Percentiles rank a stretch among this genome's conserved stretches.
phyloP scores from a whole-genome alignment of 2,888 invertebrate genomes.

The Euproctis similis region DNA sequence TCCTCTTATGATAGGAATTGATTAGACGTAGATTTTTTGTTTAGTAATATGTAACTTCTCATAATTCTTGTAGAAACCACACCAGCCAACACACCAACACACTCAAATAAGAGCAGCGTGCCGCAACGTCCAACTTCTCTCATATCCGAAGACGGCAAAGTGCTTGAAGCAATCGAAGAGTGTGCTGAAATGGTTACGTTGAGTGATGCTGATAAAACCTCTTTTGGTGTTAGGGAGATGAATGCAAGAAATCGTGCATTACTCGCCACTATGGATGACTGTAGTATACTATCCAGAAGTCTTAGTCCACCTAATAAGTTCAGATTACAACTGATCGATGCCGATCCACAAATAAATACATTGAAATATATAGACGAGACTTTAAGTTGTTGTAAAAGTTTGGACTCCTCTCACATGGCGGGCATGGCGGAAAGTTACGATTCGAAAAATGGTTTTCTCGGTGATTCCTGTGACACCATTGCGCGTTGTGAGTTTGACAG shows the following conservation, averaged over 20 bases:
- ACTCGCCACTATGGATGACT: conserved; percentile 72
- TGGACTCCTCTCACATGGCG: conserved; percentile 63
- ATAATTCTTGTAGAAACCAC: conserved; percentile 65
- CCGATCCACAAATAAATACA: conserved; percentile 74
- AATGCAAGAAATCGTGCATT: conserved; percentile 69
- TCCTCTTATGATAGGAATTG: too few relatives aligned
- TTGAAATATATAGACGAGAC: conserved; percentile 79
- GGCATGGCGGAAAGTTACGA: conserved; percentile 72
- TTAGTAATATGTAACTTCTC: too few relatives aligned
- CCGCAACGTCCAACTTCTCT: conserved; percentile 77
- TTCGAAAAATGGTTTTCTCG: conserved; percentile 61
- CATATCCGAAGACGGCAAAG: conserved; percentile 78
- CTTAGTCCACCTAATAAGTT: conserved; percentile 64
- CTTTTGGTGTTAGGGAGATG: conserved; percentile 60
- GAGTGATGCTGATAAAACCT: conserved; percentile 69
- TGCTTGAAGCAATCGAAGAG: conserved; percentile 80
- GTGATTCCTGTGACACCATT: conserved; percentile 64
- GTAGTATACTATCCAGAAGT: conserved; percentile 64
- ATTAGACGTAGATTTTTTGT: too few relatives aligned
- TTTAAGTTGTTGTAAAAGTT: conserved; percentile 65
- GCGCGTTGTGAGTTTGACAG: conserved; percentile 59
- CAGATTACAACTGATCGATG: conserved; percentile 58
- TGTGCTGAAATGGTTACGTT: conserved; percentile 81
- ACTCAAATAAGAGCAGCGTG: conserved; percentile 43
- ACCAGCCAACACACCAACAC: conserved; percentile 65